A percentile compares a stretch with the other conserved stretches of the same genome.
These are phyloP conservation scores for Lasiurus cinereus DNA, from an alignment of 2,113 vertebrate species.

Conservation along the genomic window DNA sequence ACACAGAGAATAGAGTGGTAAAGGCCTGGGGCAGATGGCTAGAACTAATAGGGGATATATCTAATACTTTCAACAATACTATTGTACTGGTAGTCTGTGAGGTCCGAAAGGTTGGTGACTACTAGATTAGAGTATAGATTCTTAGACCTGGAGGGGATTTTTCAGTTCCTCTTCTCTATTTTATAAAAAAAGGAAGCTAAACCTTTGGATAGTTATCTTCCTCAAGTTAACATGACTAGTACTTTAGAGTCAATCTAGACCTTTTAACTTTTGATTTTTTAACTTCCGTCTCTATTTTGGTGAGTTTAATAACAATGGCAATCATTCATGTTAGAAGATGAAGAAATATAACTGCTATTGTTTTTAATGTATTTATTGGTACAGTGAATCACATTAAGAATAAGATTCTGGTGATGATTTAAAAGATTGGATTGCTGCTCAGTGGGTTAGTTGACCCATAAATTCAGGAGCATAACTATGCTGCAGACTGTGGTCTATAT, in stretches of 20 bases:
- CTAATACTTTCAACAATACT: too few species aligned
- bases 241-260: not conserved
- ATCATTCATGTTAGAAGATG: not conserved
- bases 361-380: not conserved
- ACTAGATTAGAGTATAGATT: not conserved
- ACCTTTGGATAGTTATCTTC: not conserved
- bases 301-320: not conserved
- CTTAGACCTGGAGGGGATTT: not conserved
- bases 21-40: too few species aligned
- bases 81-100: too few species aligned
- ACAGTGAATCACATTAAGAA: not conserved
- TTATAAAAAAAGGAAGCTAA: constrained; percentile 4
- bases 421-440: not conserved
- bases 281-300: not conserved
- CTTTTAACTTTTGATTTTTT: not conserved
- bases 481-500: not conserved
- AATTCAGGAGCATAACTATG: not conserved
- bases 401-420: not conserved
- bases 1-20: too few species aligned
- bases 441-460: not conserved
- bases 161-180: not conserved
- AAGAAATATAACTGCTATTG: not conserved
- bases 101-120: too few species aligned
- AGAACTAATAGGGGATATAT: too few species aligned
- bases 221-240: not conserved